Evolutionary conservation across 2,113 vertebrate species (phyloP), one percentile per base, ranked within the genome.

Genomic region (Mus spicilegus): DNA sequence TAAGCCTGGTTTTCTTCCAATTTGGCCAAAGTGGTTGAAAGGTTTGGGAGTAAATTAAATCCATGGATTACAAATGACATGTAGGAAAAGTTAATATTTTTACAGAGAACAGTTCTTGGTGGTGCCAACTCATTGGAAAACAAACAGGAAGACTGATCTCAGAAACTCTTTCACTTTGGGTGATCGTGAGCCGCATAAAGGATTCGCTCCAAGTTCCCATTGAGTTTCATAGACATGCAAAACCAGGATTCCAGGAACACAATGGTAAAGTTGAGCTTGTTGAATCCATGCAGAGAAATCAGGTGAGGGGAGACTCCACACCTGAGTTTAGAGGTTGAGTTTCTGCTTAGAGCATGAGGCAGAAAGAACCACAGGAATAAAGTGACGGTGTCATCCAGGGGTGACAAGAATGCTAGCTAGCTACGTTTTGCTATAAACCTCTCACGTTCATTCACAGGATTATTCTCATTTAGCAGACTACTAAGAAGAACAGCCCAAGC

Each of bases 1-100:
- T 24, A 80, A 96, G n/a, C 89, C 92, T 33, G 11, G 33, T 94
- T 94, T 93, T 33, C 67, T 97, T 96, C 61, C 84, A 87, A 91
- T 82, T 94, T 97, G 96, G 91, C 82, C 72, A 90, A 94, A 93
- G 70, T 76, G 28, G 54, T 16, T 90, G 49, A 30, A 93, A 94
- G 73, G 36, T 90, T 93, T 84, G 82, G 91, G 93, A 95, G 39
- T 89, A 93, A 94, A 95, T 91, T 92, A 87, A 90, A 90, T 88
- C 54, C 51, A 69, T 56, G 46, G n/a, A 92, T 88, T 94, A 80
- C 89, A 96, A 91, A 89, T 90, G 80, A 67, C 88, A 92, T 28
- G 24, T 24, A 85, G 51, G 36, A 63, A 69, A 90, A 96, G 77
- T 84, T 91, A 94, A 84, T 91, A 81, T 91, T 95, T 93, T 93